Evolutionary conservation across 2,797 vertebrate species (phyloP).

Genomic region (Triplophysa bombifrons): DNA sequence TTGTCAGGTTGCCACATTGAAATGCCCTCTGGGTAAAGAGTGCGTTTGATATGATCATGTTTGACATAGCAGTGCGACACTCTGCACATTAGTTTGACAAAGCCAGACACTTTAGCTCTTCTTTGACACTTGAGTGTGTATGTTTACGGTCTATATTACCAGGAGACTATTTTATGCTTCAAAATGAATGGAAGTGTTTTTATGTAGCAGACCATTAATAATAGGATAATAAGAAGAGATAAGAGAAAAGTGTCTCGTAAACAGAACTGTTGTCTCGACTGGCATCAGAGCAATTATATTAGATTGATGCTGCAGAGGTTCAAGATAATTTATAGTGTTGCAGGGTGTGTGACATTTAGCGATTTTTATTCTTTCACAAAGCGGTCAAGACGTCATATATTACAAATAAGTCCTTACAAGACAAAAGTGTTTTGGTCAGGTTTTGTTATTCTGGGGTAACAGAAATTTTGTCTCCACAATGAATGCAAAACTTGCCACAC

Average conservation of each 20-base stretch:
- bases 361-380: constrained; percentile 12
- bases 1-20: constrained; percentile 40
- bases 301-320: constrained; percentile 50
- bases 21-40: constrained; percentile 64
- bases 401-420: constrained; percentile 7
- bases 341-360: constrained; percentile 29
- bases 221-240: constrained; percentile 56
- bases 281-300: constrained; percentile 55
- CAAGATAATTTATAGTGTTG: constrained; percentile 20
- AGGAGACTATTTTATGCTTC: constrained; percentile 40
- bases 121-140: constrained; percentile 42
- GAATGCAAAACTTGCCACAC: neutral
- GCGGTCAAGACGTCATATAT: constrained; percentile 30
- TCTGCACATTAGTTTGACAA: constrained; percentile 70
- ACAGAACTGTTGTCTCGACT: constrained; percentile 56
- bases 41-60: constrained; percentile 71
- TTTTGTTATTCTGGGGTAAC: neutral
- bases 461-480: constrained; percentile 24
- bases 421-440: neutral
- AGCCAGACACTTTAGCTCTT: constrained; percentile 69
- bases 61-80: constrained; percentile 66
- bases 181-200: constrained; percentile 51
- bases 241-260: constrained; percentile 55
- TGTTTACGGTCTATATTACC: constrained; percentile 43
- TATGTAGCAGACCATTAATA: constrained; percentile 59